Evolutionary conservation across 2,888 invertebrate genomes (phyloP), one percentile per base, ranked within the genome.

Genomic region (Diaphora mendica): DNA sequence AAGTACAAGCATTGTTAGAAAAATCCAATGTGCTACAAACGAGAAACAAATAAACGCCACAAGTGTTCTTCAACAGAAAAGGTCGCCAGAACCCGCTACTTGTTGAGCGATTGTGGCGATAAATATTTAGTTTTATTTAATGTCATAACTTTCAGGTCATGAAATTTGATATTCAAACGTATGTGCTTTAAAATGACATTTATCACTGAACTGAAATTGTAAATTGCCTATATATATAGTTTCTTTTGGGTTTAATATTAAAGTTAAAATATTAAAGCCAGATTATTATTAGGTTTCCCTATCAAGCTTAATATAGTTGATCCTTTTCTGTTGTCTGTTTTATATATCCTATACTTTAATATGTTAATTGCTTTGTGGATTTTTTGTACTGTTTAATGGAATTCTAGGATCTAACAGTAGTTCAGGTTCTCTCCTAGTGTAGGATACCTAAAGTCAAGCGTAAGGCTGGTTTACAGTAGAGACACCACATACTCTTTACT

Each of bases 31-130:
- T 76, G 74, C 68, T 48, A 68, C 75, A 85, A 83, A 83, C 79
- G 82, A 85, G 81, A 82, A 79, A 77, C 83, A 83, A 83, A 83
- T 80, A 82, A 78, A 76, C 76, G 75, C 75, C 74, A 84, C 85
- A 83, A 83, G 82, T 82, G 83, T 80, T 67, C 76, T 75, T 76
- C 73, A 70, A 35, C 44, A 65, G 71, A 73, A 70, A 76, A 74
- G 80, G 80, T 75, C 70, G 26, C 42, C 26, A 69, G 75, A 70
- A 68, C 80, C 62, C 26, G 62, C 72, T 77, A 72, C 75, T 73
- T 72, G 73, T 75, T 77, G 64, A 75, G 78, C 42, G 71, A 73
- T 73, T 72, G 71, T 67, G 11, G 62, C 66, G 33, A 33, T 70
- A 73, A 70, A 59, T 73, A 44, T 69, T 66, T 55, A 71, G 71